These are phyloP conservation scores for Elaeidobius kamerunicus DNA, from an alignment of 2,888 invertebrate genomes.

Conservation along the genomic window DNA sequence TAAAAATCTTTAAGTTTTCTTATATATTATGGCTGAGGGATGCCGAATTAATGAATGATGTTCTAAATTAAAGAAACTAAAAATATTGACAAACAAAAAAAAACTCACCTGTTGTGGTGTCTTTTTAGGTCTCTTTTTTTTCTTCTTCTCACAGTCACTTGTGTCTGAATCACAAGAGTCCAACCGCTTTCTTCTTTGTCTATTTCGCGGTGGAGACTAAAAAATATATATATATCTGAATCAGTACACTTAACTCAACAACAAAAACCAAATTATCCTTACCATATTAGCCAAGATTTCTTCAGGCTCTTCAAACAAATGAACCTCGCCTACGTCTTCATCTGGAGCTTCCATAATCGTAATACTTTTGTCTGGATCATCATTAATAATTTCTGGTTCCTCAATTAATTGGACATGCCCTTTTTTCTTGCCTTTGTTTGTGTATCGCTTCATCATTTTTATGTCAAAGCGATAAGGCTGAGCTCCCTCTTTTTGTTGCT, in stretches of 20 bases:
- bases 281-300: conserved; percentile 22
- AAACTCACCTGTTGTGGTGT: conserved; percentile 19
- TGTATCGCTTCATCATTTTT: conserved; percentile 12
- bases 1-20: not conserved
- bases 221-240: not conserved
- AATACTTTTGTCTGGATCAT: conserved; percentile 9
- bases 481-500: too few relatives aligned
- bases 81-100: not conserved
- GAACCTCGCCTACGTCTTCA: conserved; percentile 3
- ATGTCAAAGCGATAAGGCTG: conserved; percentile 20
- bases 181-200: conserved; percentile 8
- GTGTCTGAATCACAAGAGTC: conserved; percentile 9
- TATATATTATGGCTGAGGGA: too few relatives aligned
- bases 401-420: not conserved
- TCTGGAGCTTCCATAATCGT: conserved; percentile 14
- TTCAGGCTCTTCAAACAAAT: conserved; percentile 27
- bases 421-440: conserved; percentile 3
- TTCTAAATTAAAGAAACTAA: too few relatives aligned
- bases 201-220: conserved; percentile 7
- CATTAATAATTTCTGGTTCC: not conserved
- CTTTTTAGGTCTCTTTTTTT: conserved; percentile 17
- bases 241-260: too few relatives aligned
- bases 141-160: conserved; percentile 6
- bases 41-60: too few relatives aligned
- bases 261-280: too few relatives aligned